phyloP scores from a whole-genome alignment of 2,113 vertebrate species.

The Pantherophis guttatus region DNA sequence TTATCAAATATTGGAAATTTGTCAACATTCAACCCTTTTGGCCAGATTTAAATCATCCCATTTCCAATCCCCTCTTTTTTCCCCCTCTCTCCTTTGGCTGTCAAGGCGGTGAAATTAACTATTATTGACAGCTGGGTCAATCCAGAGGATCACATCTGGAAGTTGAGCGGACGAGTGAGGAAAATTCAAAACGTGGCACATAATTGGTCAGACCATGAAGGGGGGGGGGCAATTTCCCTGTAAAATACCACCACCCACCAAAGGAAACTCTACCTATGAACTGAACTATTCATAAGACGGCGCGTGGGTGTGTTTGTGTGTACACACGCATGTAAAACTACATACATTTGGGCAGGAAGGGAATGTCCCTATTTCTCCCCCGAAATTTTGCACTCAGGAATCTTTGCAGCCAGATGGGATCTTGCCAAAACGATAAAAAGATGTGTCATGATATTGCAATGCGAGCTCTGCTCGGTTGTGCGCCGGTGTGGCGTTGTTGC shows the following conservation, averaged over 20 bases:
- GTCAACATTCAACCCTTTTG: slow-evolving; percentile 8
- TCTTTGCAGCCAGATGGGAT: neutral
- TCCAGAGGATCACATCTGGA: slow-evolving; percentile 16
- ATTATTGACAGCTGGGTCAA: slow-evolving; percentile 28
- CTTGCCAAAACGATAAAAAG: neutral
- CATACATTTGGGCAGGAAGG: neutral
- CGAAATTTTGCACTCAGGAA: neutral
- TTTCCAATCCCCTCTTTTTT: neutral
- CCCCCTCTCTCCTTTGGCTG: neutral
- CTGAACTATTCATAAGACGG: neutral
- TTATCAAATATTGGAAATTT: neutral
- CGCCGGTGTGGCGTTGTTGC: neutral
- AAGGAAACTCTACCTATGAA: neutral
- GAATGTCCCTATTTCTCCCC: neutral
- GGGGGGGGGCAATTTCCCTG: neutral
- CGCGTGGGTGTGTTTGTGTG: neutral
- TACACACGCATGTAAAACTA: no score
- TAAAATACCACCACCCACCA: neutral
- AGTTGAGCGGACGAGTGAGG: neutral
- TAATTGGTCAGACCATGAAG: neutral
- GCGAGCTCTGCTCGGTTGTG: neutral
- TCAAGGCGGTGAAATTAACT: slow-evolving; percentile 7
- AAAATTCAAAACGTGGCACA: neutral
- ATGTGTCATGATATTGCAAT: neutral
- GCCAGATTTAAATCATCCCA: neutral